Evolutionary conservation across 2,888 invertebrate genomes (phyloP).

Genomic region (Scaptomyza parva): DNA sequence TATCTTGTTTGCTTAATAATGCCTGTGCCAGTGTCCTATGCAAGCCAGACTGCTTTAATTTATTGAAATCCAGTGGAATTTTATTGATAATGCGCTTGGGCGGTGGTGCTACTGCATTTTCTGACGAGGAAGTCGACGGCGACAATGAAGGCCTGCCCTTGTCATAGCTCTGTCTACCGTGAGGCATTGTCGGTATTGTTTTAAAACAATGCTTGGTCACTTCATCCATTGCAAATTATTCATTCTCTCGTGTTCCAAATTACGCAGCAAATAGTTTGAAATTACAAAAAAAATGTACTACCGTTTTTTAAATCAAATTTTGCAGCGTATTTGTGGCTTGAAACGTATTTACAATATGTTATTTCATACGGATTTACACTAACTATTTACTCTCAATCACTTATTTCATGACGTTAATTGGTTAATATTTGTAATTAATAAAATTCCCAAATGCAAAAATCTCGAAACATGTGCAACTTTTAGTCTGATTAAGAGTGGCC

Average conservation of each 20-base stretch:
- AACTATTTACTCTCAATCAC: conserved; percentile 11
- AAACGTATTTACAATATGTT: background rate
- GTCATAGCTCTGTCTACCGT: background rate
- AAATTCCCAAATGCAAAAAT: conserved; percentile 26
- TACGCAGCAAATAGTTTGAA: conserved; percentile 44
- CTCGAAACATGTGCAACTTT: conserved; percentile 47
- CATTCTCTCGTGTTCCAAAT: conserved; percentile 15
- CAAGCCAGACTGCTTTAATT: conserved; percentile 80
- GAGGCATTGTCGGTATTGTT: conserved; percentile 3
- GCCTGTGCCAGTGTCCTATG: conserved; percentile 81
- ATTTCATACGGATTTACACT: background rate
- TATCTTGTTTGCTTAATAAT: conserved; percentile 66
- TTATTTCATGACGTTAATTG: background rate
- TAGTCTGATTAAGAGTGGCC: conserved; percentile 11
- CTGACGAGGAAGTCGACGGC: background rate
- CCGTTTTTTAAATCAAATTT: conserved; percentile 13
- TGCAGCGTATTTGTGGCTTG: background rate
- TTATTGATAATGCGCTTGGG: conserved; percentile 77
- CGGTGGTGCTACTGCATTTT: conserved; percentile 12
- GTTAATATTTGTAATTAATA: conserved; percentile 4
- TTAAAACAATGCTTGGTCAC: conserved; percentile 26
- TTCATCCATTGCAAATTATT: conserved; percentile 22
- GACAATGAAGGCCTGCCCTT: conserved; percentile 19
- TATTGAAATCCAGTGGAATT: conserved; percentile 81
- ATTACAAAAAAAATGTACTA: conserved; percentile 18